Percentiles rank a stretch among this genome's conserved stretches.
phyloP scores from a whole-genome alignment of 2,888 invertebrate genomes.

The Troilus luridus region DNA sequence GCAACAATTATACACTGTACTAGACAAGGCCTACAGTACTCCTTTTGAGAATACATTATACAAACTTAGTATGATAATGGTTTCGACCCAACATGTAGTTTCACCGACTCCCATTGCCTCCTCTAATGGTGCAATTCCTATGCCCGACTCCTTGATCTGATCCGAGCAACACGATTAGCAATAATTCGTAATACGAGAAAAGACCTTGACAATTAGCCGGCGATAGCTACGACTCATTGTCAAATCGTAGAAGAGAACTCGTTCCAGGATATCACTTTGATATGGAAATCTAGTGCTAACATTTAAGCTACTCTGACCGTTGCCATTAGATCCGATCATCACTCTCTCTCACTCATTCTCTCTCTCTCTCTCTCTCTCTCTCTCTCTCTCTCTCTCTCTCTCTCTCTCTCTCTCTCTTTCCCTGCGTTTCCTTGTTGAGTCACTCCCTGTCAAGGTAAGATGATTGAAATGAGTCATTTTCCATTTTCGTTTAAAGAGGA shows the following conservation, averaged over 20 bases:
- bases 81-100: background rate
- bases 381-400: no score
- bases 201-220: constrained; percentile 2
- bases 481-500: background rate
- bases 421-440: background rate
- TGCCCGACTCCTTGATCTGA: background rate
- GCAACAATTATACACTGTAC: background rate
- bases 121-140: constrained; percentile 2
- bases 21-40: background rate
- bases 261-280: background rate
- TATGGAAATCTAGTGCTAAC: background rate
- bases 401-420: no score
- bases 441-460: background rate
- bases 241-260: background rate
- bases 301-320: background rate
- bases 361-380: no score
- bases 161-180: constrained; percentile 3
- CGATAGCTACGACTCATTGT: background rate
- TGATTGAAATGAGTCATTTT: background rate
- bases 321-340: background rate
- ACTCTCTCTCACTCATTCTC: no score
- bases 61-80: background rate
- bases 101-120: background rate
- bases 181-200: constrained; percentile 11
- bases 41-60: background rate